These are phyloP conservation scores for Euzophera pinguis DNA, from an alignment of 2,888 invertebrate genomes.

Conservation along the genomic window DNA sequence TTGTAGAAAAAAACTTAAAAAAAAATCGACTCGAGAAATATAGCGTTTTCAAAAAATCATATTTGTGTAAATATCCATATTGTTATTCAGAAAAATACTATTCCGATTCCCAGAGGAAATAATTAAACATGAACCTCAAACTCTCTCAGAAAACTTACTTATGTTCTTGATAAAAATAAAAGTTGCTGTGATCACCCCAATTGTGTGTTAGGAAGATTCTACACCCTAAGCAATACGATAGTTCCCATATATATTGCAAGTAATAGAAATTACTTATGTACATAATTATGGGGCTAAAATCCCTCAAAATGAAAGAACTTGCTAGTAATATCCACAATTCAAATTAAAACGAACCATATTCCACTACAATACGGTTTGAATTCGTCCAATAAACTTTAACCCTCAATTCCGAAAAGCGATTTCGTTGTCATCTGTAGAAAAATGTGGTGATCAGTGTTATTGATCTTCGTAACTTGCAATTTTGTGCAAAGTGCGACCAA, in stretches of 20 bases:
- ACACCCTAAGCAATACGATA: not conserved
- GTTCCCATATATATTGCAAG: not conserved
- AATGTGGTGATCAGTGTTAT: conserved; percentile 4
- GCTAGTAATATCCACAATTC: not conserved
- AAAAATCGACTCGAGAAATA: no score
- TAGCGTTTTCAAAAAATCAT: no score
- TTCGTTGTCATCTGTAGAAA: conserved; percentile 6
- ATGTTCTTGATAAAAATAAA: no score
- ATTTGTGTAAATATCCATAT: no score
- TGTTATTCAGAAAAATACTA: no score
- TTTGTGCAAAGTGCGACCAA: conserved; percentile 10
- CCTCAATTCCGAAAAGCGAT: conserved; percentile 5
- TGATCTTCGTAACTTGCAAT: conserved; percentile 1
- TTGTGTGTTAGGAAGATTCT: no score
- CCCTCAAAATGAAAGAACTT: conserved; percentile 1
- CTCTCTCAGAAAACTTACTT: no score
- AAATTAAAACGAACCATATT: not conserved
- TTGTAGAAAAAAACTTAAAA: no score
- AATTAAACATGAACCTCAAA: no score
- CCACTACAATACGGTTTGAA: not conserved
- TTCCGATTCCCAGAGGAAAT: no score
- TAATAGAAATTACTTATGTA: not conserved
- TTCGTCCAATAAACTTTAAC: not conserved
- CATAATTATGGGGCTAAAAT: conserved; percentile 3
- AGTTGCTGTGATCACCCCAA: no score